Conservation (phyloP, 2,113 vertebrate species). For the Lucifuga dentata region DNA sequence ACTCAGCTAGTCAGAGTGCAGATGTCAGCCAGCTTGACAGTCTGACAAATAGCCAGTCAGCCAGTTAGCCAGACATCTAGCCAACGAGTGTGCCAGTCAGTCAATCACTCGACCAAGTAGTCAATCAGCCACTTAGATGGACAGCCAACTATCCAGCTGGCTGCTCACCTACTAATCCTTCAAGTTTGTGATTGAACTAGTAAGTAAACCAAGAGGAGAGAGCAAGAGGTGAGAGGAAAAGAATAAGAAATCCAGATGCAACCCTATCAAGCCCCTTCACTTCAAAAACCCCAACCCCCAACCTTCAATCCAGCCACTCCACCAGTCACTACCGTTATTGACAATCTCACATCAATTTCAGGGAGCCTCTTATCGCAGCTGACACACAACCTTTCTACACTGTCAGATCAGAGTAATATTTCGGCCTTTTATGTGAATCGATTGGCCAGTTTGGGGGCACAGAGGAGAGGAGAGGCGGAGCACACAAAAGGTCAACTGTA, state of each 20-base stretch:
- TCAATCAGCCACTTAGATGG: constrained; percentile 40
- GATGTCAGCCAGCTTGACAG: constrained; percentile 28
- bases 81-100: constrained; percentile 16
- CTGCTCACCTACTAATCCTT: constrained; percentile 41
- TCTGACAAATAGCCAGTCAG: constrained; percentile 34
- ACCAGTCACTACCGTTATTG: constrained; percentile 70
- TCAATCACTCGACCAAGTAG: constrained; percentile 53
- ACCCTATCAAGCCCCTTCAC: constrained; percentile 9
- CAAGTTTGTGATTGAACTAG: constrained; percentile 49
- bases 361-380: constrained; percentile 75
- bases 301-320: constrained; percentile 26
- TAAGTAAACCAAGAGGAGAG: constrained; percentile 20
- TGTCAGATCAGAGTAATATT: constrained; percentile 85
- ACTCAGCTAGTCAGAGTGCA: constrained; percentile 19
- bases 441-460: constrained; percentile 72
- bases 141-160: constrained; percentile 31
- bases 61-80: constrained; percentile 28
- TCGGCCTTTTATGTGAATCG: constrained; percentile 82
- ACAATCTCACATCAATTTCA: constrained; percentile 81
- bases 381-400: constrained; percentile 83
- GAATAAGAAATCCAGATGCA: constrained; percentile 8
- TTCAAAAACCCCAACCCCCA: constrained; percentile 6
- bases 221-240: constrained; percentile 14
- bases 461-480: constrained; percentile 65
- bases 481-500: constrained; percentile 79